Evolutionary conservation across 2,888 invertebrate species (phyloP), one percentile per base, ranked within the genome.

Genomic region (Griposia aprilina): DNA sequence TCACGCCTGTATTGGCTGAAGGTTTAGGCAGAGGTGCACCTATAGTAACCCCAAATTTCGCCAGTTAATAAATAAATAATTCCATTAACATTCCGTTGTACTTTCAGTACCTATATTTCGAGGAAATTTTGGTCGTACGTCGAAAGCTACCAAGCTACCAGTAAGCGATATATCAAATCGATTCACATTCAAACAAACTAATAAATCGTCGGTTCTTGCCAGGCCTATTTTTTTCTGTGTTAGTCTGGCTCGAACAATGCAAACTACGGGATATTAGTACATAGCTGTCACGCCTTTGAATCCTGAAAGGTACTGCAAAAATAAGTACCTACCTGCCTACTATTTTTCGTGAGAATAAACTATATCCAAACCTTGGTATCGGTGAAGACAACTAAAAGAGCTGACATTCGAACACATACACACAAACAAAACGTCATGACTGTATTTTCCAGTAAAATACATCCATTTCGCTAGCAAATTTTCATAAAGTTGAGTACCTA

Each of bases 81-180:
- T 30, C 8, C 8, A 50, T 10, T 23, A 50, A 30, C 8, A 15
- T 41, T 41, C 10, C n/a, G 7, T 13, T 26, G 26, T 20, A 45
- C 0, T 45, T 26, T 7, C 11, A 48, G 26, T 11, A 26, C 20
- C 30, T 36, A 36, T 36, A 66, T 67, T 67, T 48, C 45, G 0
- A 48, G 20, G n/a, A n/a, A n/a, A 41, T 36, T 13, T 41, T 59
- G 20, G 20, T 15, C 30, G 30, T 23, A 50, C 20, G 7, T 13
- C 26, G 0, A 48, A 59, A 60, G 10, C 11, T 45, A 23, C 20
- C 65, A 36, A 10, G 52, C 52, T 45, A 52, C 23, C 65, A 30
- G 41, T 48, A 30, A 65, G 66, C 65, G 30, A n/a, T 80, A 80
- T 69, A 82, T 84, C 69, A 82, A 66, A 70, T 70, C 82, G 65